Base-by-base conservation (phyloP, 2,888 invertebrate species). In the Strigamia maritima region DNA sequence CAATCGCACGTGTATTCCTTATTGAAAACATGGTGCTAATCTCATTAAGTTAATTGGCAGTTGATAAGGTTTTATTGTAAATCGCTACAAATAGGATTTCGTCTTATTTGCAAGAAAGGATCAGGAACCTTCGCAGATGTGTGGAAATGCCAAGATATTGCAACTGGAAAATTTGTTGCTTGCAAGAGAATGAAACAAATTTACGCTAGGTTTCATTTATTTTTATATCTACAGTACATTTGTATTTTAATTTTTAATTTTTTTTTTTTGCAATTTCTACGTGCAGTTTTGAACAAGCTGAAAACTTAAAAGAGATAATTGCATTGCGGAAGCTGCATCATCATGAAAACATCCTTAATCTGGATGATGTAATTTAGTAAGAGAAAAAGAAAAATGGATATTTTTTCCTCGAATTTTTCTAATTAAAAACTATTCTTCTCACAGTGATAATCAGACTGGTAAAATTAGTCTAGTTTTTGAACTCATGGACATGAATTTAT, bases 401-500 rank as follows among this genome's bases (percentile, higher is more conserved):
- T 35, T 24, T 44, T 40, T 31, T 40, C 2, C 10, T 35, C 10
- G 6, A 35, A 35, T 35, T 10, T 74, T 38, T 75, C 31, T 12
- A 24, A 40, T 22, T 38, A 75, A 60, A 35, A 44, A 44, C n/a
- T 49, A 65, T 79, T 31, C 19, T 49, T 70, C 40, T 74, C 77
- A 31, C 83, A 91, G 90, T 85, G 90, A 91, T 84, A 87, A 89
- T 65, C 85, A 87, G 78, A 86, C 88, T 24, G 90, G 91, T 38
- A 88, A 88, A 82, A 86, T 91, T 74, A 89, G 89, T 24, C 87
- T 91, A 79, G 88, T 91, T 77, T 91, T 91, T 83, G 91, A 91
- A 84, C 84, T 91, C 76, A 91, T 91, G 91, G 91, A 91, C 82
- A 90, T 90, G 90, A 91, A 90, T 84, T 87, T 91, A 81, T 90